A percentile compares a stretch with the other conserved stretches of the same genome.
Conservation (phyloP, 2,113 vertebrate species). For the Atherinomorus stipes region DNA sequence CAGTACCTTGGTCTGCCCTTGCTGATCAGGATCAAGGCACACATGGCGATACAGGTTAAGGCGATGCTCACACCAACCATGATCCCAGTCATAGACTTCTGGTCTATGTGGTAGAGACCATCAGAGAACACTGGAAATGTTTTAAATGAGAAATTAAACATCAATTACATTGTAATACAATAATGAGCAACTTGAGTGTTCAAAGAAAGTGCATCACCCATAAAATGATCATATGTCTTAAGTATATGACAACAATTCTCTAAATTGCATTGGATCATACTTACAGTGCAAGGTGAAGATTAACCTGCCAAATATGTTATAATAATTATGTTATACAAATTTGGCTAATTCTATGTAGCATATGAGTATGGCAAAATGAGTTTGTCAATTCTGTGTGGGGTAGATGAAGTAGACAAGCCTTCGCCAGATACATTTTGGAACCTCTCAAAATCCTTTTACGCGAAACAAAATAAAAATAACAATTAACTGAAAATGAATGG, state of each 20-base stretch:
- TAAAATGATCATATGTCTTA: no score
- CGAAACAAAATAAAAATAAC: background rate
- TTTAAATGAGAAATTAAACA: constrained; percentile 10
- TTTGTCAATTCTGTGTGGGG: background rate
- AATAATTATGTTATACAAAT: background rate
- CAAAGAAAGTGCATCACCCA: no score
- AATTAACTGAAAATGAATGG: no score
- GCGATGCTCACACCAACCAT: constrained; percentile 95
- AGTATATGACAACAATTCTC: no score
- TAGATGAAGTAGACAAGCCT: background rate
- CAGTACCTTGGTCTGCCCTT: constrained; percentile 90
- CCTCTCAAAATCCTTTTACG: background rate
- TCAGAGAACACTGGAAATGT: constrained; percentile 84
- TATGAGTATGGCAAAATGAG: no score
- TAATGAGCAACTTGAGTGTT: background rate
- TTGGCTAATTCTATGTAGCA: no score
- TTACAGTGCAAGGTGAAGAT: no score
- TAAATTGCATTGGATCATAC: no score
- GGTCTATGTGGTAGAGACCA: constrained; percentile 90
- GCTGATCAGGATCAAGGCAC: constrained; percentile 92
- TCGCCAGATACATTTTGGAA: background rate
- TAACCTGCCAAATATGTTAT: no score
- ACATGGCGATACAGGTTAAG: constrained; percentile 92
- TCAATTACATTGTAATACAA: background rate
- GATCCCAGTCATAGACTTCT: constrained; percentile 94